Percentiles rank a stretch among this genome's conserved stretches.
These are phyloP conservation scores for Pogonomyrmex californicus DNA, from an alignment of 1,140 invertebrate genomes.

Conservation along the genomic window DNA sequence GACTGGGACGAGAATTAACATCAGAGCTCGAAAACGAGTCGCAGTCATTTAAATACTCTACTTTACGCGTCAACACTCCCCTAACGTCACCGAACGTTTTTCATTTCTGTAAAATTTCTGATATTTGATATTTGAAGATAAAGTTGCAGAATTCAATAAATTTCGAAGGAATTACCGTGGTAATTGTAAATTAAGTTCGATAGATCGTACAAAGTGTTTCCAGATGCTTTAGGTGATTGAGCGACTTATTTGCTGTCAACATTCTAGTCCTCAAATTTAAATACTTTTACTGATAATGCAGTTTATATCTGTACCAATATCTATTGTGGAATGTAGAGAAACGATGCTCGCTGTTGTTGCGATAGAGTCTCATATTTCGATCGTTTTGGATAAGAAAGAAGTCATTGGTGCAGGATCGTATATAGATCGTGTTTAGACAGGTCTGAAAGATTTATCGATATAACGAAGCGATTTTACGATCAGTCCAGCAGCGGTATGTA, in stretches of 20 bases:
- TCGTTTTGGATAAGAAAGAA: slow-evolving; percentile 42
- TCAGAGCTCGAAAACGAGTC: background rate
- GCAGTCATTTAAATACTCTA: slow-evolving; percentile 20
- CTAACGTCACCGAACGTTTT: background rate
- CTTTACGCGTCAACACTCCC: background rate
- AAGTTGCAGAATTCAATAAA: background rate
- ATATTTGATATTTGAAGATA: background rate
- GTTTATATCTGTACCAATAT: background rate
- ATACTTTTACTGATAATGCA: background rate
- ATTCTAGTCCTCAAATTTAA: background rate
- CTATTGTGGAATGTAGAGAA: background rate
- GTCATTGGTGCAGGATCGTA: slow-evolving; percentile 51
- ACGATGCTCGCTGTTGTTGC: slow-evolving; percentile 16
- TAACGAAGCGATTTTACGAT: slow-evolving; percentile 71
- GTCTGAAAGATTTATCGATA: slow-evolving; percentile 80
- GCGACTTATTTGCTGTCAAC: background rate
- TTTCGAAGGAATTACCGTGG: background rate
- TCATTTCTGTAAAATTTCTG: background rate
- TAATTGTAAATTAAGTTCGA: background rate
- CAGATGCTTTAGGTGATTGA: background rate
- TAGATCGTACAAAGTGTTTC: background rate
- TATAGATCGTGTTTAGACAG: slow-evolving; percentile 80
- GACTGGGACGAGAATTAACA: slow-evolving; percentile 26
- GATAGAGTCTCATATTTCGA: slow-evolving; percentile 16
- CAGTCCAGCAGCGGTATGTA: slow-evolving; percentile 36